Evolutionary conservation across 2,113 vertebrate species (phyloP), one percentile per base, ranked within the genome.

Genomic region (Sturnus vulgaris): DNA sequence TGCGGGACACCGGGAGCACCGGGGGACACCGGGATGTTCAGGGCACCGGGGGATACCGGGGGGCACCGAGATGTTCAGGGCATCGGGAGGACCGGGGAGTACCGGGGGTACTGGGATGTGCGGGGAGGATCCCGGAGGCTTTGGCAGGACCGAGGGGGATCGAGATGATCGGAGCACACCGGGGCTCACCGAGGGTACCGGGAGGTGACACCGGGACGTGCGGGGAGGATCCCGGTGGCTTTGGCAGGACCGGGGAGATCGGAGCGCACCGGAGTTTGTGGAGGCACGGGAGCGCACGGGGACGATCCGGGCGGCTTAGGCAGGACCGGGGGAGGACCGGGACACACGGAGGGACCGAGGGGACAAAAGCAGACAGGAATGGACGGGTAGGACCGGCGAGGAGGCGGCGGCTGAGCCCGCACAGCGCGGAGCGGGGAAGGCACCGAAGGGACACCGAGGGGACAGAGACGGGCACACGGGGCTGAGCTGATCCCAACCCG

Each of bases 281-380:
- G 57, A 3, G 8, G 8, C 11, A 12, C 35, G 3, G 37, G 30
- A 59, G 12, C 3, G 30, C 42, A 23, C 49, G 15, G 44, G 65
- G 28, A 31, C 21, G 17, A 27, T 46, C 42, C 56, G 0, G 56
- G 7, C 1, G 37, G 33, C 7, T 72, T 5, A 7, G 50, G 47
- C 63, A 37, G 71, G 14, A 77, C 16, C 50, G 24, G 30, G 39
- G 8, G 10, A 12, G 15, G 5, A 53, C 16, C 14, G 30, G 40
- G 40, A 42, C 40, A 14, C 40, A 15, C 40, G 40, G 14, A 42
- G 40, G 40, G 40, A 53, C 16, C 11, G 30, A 5, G 37, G n/a
- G 21, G 6, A 66, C 7, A 11, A 6, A 40, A 50, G 28, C 49
- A 3, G 33, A 7, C 7, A 2, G 39, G 61, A 50, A 24, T 0